These are phyloP conservation scores for Lerema accius DNA, from an alignment of 1,140 invertebrate genomes.

Conservation along the genomic window DNA sequence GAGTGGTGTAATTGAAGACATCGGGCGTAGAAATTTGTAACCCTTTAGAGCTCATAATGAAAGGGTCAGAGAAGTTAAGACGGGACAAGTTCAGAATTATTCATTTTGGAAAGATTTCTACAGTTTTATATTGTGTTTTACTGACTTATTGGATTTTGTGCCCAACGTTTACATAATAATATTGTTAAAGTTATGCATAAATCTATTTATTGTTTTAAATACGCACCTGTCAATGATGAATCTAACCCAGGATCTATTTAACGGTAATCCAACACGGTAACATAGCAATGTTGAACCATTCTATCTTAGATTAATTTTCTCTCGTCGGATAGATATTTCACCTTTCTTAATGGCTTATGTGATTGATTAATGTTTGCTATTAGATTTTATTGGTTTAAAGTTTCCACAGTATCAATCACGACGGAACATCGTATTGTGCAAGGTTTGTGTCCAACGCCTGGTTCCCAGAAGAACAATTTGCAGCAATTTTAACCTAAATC, in stretches of 20 bases:
- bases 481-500: not conserved
- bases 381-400: no score
- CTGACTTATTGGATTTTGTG: not conserved
- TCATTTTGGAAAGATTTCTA: not conserved
- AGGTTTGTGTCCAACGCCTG: not conserved
- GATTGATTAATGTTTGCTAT: no score
- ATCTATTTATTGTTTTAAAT: no score
- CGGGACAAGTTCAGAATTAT: slow-evolving; percentile 10
- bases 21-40: slow-evolving; percentile 14
- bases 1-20: slow-evolving; percentile 9
- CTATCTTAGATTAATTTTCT: no score
- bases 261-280: no score
- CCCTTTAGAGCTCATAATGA: slow-evolving; percentile 4
- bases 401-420: no score
- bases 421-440: not conserved
- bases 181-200: no score
- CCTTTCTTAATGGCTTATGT: no score
- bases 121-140: not conserved
- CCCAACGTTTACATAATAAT: not conserved
- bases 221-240: no score
- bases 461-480: not conserved
- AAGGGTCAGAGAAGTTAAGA: not conserved
- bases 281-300: no score
- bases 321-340: no score
- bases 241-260: no score